These are phyloP conservation scores for Burhinus oedicnemus DNA, from an alignment of 2,113 vertebrate genomes.

Conservation along the genomic window DNA sequence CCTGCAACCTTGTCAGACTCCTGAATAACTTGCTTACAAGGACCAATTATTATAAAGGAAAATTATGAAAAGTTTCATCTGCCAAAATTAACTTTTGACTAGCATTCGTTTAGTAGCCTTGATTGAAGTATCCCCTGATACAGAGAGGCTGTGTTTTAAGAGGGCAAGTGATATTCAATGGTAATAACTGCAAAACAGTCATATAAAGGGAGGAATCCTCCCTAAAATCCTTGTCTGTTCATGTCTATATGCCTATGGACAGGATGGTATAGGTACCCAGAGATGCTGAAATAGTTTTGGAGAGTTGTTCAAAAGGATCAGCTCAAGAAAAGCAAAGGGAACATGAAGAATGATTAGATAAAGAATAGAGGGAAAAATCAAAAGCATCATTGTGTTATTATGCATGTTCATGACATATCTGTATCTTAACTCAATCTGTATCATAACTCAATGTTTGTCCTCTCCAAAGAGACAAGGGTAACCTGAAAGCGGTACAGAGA, in stretches of 20 bases:
- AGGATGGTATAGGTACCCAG: background rate
- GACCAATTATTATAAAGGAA: background rate
- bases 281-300: background rate
- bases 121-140: background rate
- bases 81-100: background rate
- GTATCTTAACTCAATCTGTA: background rate
- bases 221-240: background rate
- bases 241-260: background rate
- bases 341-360: background rate
- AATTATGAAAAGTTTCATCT: background rate
- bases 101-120: background rate
- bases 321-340: background rate
- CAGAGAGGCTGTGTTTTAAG: background rate
- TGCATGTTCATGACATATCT: background rate
- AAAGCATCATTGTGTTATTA: background rate
- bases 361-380: background rate
- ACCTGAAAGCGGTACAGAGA: background rate
- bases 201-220: background rate
- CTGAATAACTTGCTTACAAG: background rate
- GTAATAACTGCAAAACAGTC: background rate
- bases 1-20: background rate
- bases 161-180: background rate
- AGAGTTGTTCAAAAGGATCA: background rate
- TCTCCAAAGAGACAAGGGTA: background rate
- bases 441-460: background rate